These are phyloP conservation scores for Nerophis lumbriciformis DNA, from an alignment of 2,113 vertebrate genomes.

Conservation along the genomic window DNA sequence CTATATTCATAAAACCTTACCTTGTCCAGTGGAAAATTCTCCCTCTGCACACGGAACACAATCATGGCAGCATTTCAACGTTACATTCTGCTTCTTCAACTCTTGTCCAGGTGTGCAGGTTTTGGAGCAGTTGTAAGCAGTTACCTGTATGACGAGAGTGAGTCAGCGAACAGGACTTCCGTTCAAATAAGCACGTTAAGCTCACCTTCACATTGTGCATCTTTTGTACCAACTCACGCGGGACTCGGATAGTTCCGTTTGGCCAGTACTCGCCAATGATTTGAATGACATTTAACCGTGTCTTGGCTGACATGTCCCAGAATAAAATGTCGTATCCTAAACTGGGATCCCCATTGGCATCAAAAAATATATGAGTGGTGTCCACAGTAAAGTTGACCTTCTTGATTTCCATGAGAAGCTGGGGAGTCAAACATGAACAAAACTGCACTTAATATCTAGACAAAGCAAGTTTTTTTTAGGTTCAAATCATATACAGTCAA, in stretches of 20 bases:
- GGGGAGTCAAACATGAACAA: conserved; percentile 12
- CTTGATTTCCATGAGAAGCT: conserved; percentile 47
- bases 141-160: conserved; percentile 14
- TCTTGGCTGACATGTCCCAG: conserved; percentile 28
- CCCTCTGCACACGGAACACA: conserved; percentile 30
- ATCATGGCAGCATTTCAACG: conserved; percentile 24
- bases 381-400: conserved; percentile 40
- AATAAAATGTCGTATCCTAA: conserved; percentile 49
- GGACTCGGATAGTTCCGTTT: not conserved
- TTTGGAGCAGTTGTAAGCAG: conserved; percentile 51
- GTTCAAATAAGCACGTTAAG: not conserved
- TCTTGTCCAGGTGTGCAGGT: conserved; percentile 35
- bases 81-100: not conserved
- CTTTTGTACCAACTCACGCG: not conserved
- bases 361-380: conserved; percentile 31
- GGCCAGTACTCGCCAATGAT: conserved; percentile 45
- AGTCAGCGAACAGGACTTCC: not conserved
- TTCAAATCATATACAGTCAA: not conserved
- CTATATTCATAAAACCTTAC: conserved; percentile 18
- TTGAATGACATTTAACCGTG: not conserved
- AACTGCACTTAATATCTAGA: not conserved
- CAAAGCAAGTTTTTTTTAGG: not conserved
- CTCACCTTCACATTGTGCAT: conserved; percentile 22
- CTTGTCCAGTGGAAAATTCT: conserved; percentile 18
- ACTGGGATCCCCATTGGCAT: conserved; percentile 29